phyloP scores from a whole-genome alignment of 2,888 invertebrate species.

The Ligdia adustata region DNA sequence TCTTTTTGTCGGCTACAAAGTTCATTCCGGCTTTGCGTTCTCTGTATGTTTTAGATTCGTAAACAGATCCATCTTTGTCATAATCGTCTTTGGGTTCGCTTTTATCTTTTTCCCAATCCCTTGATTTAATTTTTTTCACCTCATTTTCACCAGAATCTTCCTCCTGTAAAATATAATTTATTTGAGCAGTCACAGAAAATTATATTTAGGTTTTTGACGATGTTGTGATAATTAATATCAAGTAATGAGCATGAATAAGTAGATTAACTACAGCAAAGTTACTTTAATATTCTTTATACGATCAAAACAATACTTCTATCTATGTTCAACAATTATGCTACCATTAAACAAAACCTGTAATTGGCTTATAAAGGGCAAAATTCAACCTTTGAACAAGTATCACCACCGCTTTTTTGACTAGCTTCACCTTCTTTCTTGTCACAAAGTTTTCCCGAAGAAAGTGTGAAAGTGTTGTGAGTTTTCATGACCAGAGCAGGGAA shows the following conservation, averaged over 20 bases:
- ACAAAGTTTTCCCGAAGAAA: slow-evolving; percentile 66
- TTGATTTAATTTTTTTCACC: slow-evolving; percentile 74
- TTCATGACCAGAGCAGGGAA: slow-evolving; percentile 74
- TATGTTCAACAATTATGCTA: neutral
- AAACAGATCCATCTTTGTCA: slow-evolving; percentile 64
- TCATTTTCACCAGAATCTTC: slow-evolving; percentile 73
- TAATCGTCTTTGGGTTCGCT: slow-evolving; percentile 65
- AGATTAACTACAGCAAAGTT: neutral
- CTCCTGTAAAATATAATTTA: slow-evolving; percentile 57
- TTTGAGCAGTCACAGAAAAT: neutral
- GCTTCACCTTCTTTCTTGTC: slow-evolving; percentile 65
- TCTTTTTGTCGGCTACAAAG: slow-evolving; percentile 71
- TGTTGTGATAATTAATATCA: neutral
- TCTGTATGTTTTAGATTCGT: slow-evolving; percentile 72
- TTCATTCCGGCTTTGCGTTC: slow-evolving; percentile 66
- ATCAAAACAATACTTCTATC: neutral
- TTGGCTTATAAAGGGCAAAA: neutral
- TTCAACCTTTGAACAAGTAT: slow-evolving; percentile 66
- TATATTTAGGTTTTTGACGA: neutral
- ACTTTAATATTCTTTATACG: neutral
- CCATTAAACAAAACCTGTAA: too few species aligned
- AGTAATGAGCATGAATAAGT: neutral
- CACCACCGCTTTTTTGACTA: slow-evolving; percentile 73
- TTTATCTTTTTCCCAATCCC: slow-evolving; percentile 78
- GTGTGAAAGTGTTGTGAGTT: slow-evolving; percentile 74